Percentiles rank a stretch among this genome's conserved stretches.
Conservation (phyloP, 2,113 vertebrate genomes). For the Patagioenas fasciata region DNA sequence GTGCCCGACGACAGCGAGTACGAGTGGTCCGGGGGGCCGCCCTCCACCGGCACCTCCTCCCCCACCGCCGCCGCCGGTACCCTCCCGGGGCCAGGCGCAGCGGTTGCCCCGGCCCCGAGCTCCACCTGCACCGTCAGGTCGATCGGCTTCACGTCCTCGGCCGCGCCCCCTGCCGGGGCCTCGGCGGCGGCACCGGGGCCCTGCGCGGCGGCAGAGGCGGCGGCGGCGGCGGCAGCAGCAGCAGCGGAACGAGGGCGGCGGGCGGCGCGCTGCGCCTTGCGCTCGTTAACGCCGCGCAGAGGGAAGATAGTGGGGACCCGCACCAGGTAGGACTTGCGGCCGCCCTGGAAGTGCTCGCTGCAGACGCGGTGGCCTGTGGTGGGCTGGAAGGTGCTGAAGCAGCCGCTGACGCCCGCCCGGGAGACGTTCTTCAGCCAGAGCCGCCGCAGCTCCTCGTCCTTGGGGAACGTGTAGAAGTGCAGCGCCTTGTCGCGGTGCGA, state of each 20-base stretch:
- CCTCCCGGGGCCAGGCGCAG: constrained; percentile 39
- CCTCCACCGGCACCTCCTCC: constrained; percentile 64
- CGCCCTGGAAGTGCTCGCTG: constrained; percentile 95
- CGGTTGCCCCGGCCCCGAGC: constrained; percentile 57
- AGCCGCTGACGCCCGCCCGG: constrained; percentile 93
- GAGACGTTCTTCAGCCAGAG: constrained; percentile 97
- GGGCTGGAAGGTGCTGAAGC: constrained; percentile 97
- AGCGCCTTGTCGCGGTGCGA: constrained; percentile 94
- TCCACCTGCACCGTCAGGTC: constrained; percentile 82
- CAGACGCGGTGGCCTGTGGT: constrained; percentile 95
- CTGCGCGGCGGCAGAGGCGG: too few relatives aligned
- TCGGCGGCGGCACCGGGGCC: not conserved
- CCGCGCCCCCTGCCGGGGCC: constrained; percentile 38
- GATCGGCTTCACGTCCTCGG: constrained; percentile 85
- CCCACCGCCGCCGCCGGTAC: constrained; percentile 55
- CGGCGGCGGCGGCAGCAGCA: constrained; percentile 56
- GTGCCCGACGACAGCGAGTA: constrained; percentile 95
- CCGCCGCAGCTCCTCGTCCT: constrained; percentile 89
- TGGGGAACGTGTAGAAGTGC: constrained; percentile 97
- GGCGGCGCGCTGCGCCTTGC: constrained; percentile 55
- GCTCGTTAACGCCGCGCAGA: constrained; percentile 91
- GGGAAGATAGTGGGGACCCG: constrained; percentile 95
- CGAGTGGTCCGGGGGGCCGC: constrained; percentile 87
- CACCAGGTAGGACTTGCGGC: constrained; percentile 93
- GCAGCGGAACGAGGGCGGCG: constrained; percentile 16